phyloP scores from a whole-genome alignment of 2,888 invertebrate genomes.

The Drosophila prostipennis region DNA sequence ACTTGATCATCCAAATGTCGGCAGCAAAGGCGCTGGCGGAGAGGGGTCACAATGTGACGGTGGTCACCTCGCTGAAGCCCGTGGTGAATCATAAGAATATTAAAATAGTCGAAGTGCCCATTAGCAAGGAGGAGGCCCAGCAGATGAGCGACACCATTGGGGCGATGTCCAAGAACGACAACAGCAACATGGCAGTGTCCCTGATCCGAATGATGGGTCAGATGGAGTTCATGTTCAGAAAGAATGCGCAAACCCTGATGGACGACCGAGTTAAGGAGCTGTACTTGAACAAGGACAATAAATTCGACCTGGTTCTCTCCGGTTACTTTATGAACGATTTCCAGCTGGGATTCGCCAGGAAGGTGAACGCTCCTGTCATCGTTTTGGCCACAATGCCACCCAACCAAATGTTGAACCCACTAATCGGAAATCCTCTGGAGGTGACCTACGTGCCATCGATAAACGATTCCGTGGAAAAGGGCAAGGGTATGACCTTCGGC shows the following conservation, averaged over 20 bases:
- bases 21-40: conserved; percentile 54
- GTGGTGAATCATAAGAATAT: background rate
- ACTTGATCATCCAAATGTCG: conserved; percentile 47
- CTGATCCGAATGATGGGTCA: background rate
- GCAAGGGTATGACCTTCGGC: conserved; percentile 9
- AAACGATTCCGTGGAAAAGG: conserved; percentile 23
- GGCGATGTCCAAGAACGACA: background rate
- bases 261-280: background rate
- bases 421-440: conserved; percentile 74
- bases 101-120: background rate
- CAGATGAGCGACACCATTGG: background rate
- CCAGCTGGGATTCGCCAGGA: background rate
- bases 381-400: conserved; percentile 58
- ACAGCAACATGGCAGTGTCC: background rate
- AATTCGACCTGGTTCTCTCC: background rate
- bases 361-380: conserved; percentile 22
- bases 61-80: conserved; percentile 66
- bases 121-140: background rate
- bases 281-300: background rate
- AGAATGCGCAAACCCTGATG: background rate
- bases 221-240: background rate
- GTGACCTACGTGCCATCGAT: conserved; percentile 53
- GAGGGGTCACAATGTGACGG: conserved; percentile 10
- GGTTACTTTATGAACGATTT: conserved; percentile 3
- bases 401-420: conserved; percentile 41